phyloP scores from a whole-genome alignment of 2,888 invertebrate genomes.

The Scaptomyza flava region DNA sequence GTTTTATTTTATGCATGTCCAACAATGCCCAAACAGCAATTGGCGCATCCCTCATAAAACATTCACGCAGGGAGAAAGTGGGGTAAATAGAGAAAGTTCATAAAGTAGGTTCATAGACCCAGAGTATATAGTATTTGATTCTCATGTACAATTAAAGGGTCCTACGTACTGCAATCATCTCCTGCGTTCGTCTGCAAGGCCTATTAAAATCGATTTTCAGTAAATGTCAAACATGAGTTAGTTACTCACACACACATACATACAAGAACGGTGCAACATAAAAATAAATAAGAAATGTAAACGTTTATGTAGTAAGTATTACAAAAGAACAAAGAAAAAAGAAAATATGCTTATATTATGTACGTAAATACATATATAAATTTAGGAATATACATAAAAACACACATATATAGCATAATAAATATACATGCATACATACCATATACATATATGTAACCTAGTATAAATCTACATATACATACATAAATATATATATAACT shows the following conservation, averaged over 20 bases:
- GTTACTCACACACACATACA: slow-evolving; percentile 14
- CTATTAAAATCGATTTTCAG: slow-evolving; percentile 19
- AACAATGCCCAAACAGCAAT: slow-evolving; percentile 25
- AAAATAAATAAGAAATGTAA: slow-evolving; percentile 16
- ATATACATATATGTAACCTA: slow-evolving; percentile 19
- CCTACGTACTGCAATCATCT: slow-evolving; percentile 1
- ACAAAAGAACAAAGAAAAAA: neutral
- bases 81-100: slow-evolving; percentile 3
- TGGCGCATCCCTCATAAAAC: slow-evolving; percentile 9
- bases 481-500: slow-evolving; percentile 3
- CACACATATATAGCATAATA: slow-evolving; percentile 24
- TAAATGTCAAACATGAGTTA: slow-evolving; percentile 1
- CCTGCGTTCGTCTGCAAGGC: slow-evolving; percentile 12
- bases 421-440: slow-evolving; percentile 11
- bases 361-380: slow-evolving; percentile 28
- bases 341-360: slow-evolving; percentile 43
- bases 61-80: neutral
- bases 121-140: slow-evolving; percentile 10
- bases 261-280: slow-evolving; percentile 7
- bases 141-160: slow-evolving; percentile 2
- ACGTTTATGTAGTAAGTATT: slow-evolving; percentile 44
- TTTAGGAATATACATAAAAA: slow-evolving; percentile 14
- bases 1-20: slow-evolving; percentile 37
- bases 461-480: slow-evolving; percentile 20
- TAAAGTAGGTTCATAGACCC: neutral